These are phyloP conservation scores for Noctua pronuba DNA, from an alignment of 2,888 invertebrate species.

Conservation along the genomic window DNA sequence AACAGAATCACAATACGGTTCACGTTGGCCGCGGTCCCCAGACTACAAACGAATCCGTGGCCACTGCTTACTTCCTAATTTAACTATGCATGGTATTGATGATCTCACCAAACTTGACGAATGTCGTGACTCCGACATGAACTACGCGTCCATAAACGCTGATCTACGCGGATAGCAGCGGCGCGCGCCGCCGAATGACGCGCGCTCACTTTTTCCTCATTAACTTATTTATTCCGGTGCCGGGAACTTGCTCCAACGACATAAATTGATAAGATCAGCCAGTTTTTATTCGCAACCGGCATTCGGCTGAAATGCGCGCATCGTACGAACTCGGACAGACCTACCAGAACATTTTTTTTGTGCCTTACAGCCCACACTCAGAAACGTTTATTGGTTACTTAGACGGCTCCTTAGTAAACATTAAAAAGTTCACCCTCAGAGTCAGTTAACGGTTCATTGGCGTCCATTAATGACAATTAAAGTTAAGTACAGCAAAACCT, in stretches of 20 bases:
- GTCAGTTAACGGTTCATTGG: background rate
- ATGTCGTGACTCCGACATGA: background rate
- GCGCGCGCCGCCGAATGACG: background rate
- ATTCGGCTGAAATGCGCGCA: background rate
- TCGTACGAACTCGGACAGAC: no score
- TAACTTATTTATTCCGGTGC: background rate
- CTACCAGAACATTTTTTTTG: background rate
- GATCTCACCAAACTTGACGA: background rate
- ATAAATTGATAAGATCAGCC: background rate
- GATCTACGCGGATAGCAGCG: background rate
- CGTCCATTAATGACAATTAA: background rate
- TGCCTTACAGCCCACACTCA: no score
- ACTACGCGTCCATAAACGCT: no score
- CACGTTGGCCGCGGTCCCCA: no score
- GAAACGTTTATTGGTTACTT: background rate
- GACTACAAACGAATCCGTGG: background rate
- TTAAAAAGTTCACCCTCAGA: background rate
- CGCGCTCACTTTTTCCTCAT: background rate
- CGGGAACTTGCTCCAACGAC: background rate
- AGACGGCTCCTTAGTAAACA: background rate
- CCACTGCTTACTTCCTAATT: conserved; percentile 26
- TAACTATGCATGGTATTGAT: conserved; percentile 28
- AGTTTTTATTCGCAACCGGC: background rate
- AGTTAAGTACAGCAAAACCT: background rate
- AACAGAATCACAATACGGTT: background rate